These are phyloP conservation scores for Drosophila takahashii DNA, from an alignment of 1,140 invertebrate species.

Conservation along the genomic window DNA sequence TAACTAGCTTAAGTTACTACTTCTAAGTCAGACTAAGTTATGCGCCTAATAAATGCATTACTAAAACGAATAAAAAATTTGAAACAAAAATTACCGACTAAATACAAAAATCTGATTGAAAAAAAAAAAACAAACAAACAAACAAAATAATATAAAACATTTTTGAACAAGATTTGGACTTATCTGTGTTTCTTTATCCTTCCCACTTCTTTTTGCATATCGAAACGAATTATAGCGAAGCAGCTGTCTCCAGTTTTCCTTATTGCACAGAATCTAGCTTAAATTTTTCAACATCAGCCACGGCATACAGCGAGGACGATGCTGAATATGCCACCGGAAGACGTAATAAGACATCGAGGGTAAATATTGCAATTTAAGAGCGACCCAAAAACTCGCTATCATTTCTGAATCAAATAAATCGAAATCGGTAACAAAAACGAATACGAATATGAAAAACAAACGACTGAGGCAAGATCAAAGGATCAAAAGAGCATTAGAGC, in stretches of 20 bases:
- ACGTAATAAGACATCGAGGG: slow-evolving; percentile 86
- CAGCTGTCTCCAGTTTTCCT: slow-evolving; percentile 85
- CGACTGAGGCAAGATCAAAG: slow-evolving; percentile 68
- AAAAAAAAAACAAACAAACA: slow-evolving; percentile 11
- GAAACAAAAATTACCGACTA: slow-evolving; percentile 27
- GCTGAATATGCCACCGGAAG: slow-evolving; percentile 85
- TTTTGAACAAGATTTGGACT: slow-evolving; percentile 81
- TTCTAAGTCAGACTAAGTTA: slow-evolving; percentile 68
- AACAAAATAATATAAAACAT: slow-evolving; percentile 40
- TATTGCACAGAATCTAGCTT: slow-evolving; percentile 85
- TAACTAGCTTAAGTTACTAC: slow-evolving; percentile 59
- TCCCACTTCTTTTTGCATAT: slow-evolving; percentile 83
- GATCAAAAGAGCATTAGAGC: slow-evolving; percentile 68
- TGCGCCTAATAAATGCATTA: slow-evolving; percentile 79
- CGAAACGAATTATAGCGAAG: slow-evolving; percentile 81
- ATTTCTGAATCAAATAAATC: slow-evolving; percentile 36
- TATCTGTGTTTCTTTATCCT: slow-evolving; percentile 81
- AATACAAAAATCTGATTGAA: slow-evolving; percentile 21
- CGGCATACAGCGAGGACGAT: slow-evolving; percentile 86
- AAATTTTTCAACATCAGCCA: slow-evolving; percentile 85
- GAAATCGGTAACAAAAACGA: slow-evolving; percentile 7
- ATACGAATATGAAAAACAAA: slow-evolving; percentile 7
- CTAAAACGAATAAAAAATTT: slow-evolving; percentile 57
- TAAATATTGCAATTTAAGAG: slow-evolving; percentile 85
- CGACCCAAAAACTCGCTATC: slow-evolving; percentile 39